Base-by-base conservation (phyloP, 2,797 vertebrate genomes). In the Meriones psammophilus region DNA sequence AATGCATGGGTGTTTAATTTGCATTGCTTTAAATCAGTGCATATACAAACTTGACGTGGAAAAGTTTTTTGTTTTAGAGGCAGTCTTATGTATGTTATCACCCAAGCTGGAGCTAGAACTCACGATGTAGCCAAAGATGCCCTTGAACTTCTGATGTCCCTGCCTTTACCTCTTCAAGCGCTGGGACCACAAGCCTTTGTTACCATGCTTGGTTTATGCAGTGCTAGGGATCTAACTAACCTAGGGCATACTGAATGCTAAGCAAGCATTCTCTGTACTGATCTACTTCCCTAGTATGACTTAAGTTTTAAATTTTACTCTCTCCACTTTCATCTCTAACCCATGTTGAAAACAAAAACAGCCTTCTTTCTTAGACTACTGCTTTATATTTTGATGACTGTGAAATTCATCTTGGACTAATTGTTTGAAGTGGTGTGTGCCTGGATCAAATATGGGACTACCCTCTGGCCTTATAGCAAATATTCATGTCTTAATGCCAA, bases 1-100 rank as follows among this genome's bases (percentile, higher is more conserved):
- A 93, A 86, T 81, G 30, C 26, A 20, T 77, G 68, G 17, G 4
- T 26, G 56, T 95, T 88, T 88, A 60, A 71, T 46, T 46, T 81
- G 88, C 20, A 39, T 86, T 91, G 46, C 85, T 78, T 94, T 84
- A 91, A 77, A 30, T 76, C 64, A 91, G 30, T 80, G 28, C 13
- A 78, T 28, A 62, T 91, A 33, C 0, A 81, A 4, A 73, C 1
- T 93, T 54, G 69, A 54, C 87, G 36, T 92, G 17, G 56, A 86
- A 95, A 74, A 74, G 8, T 3, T 36, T 36, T 42, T 39, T 8
- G 33, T 74, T 74, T 58, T 15, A 14, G 56, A 79, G 17, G 30
- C 18, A 79, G 77, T 30, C 42, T 46, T 58, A 58, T 58, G 56
- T 77, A 30, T 50, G 46, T 50, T 80, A 39, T 60, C 22, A 80